Conservation (phyloP, 2,888 invertebrate species). For the Polietes domitor region DNA sequence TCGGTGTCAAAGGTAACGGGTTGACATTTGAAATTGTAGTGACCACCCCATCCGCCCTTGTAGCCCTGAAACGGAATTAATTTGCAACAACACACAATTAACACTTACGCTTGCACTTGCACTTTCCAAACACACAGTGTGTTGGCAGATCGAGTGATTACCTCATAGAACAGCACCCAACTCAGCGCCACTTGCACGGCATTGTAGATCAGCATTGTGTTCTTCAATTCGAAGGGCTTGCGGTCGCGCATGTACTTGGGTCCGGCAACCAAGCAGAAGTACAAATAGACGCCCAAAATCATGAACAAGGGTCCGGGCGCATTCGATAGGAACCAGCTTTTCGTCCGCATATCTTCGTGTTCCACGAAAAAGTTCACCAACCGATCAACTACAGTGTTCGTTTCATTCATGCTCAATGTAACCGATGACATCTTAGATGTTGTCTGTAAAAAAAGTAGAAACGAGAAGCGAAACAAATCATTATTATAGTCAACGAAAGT, state of each 20-base stretch:
- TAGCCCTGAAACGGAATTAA: constrained; percentile 80
- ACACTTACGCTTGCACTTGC: background rate
- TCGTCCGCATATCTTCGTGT: constrained; percentile 80
- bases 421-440: constrained; percentile 73
- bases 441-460: background rate
- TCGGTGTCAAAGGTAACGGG: constrained; percentile 86
- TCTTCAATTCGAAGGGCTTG: constrained; percentile 91
- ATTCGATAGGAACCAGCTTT: constrained; percentile 88
- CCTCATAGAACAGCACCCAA: constrained; percentile 88
- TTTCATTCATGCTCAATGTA: constrained; percentile 75
- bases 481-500: too few relatives aligned
- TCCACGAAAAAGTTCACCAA: constrained; percentile 80
- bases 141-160: constrained; percentile 74
- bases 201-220: constrained; percentile 91
- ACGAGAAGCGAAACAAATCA: too few relatives aligned
- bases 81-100: background rate
- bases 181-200: constrained; percentile 93
- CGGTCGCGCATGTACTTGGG: constrained; percentile 94
- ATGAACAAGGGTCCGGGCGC: constrained; percentile 87
- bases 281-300: constrained; percentile 86
- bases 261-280: constrained; percentile 89
- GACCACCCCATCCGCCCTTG: constrained; percentile 83
- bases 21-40: constrained; percentile 87
- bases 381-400: constrained; percentile 78
- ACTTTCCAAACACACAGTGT: background rate